Conservation (phyloP, 1,140 invertebrate genomes). For the Aphelinus atriplicis region DNA sequence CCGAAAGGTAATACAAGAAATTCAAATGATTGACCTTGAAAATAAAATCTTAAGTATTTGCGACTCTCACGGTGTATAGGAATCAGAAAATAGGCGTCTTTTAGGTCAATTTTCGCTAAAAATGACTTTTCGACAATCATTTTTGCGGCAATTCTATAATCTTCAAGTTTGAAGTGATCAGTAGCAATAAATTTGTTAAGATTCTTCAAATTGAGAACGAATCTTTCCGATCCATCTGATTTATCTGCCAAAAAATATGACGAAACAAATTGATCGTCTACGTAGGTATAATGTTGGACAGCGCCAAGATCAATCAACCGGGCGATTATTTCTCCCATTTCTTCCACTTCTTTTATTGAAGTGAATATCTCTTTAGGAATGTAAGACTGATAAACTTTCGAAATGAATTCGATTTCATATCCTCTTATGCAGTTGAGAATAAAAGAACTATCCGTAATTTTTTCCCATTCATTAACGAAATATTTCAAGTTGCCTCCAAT, state of each 20-base stretch:
- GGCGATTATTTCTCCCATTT: too few species aligned
- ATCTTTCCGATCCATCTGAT: slow-evolving; percentile 1
- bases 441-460: neutral
- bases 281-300: too few species aligned
- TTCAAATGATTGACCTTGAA: slow-evolving; percentile 12
- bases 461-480: neutral
- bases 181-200: neutral
- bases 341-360: too few species aligned
- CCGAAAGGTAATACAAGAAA: slow-evolving; percentile 34
- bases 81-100: slow-evolving; percentile 25
- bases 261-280: slow-evolving; percentile 35
- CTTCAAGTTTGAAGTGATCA: slow-evolving; percentile 1
- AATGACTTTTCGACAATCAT: neutral
- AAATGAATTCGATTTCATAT: too few species aligned
- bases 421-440: too few species aligned
- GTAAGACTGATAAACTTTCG: too few species aligned
- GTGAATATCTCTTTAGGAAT: too few species aligned
- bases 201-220: neutral
- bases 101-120: neutral
- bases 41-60: slow-evolving; percentile 29
- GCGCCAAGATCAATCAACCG: too few species aligned
- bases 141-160: neutral
- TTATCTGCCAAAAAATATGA: slow-evolving; percentile 34
- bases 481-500: neutral
- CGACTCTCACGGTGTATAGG: slow-evolving; percentile 7